Evolutionary conservation across 2,888 invertebrate species (phyloP), one percentile per base, ranked within the genome.

Genomic region (Eupithecia centaureata): DNA sequence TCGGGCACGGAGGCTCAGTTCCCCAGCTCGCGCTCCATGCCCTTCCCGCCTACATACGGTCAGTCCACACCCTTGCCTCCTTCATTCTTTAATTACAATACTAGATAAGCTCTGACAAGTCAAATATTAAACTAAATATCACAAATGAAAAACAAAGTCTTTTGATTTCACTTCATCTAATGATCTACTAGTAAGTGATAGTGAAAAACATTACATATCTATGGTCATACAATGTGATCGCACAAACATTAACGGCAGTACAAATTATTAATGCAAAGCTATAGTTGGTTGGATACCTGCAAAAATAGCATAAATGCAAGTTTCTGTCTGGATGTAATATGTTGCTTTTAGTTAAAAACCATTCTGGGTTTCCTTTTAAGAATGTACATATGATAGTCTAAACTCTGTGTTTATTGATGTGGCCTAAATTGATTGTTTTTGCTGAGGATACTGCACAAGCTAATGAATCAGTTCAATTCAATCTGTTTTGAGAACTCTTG

Each of bases 1-100:
- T 95, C 96, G 15, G 96, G 96, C 69, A 96, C 96, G 12, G 96
- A 96, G 79, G 95, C 95, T 32, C 94, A 93, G 77, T 95, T 95
- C 63, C 94, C 95, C 33, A 94, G 94, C 62, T 95, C 96, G 56
- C 95, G 94, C 56, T 95, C 95, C 82, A 95, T 96, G 90, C 95
- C 96, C n/a, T 69, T 65, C 63, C 62, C 68, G 35, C 62, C 68
- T 13, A 65, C 68, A 12, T 62, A 68, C 59, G 57, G 68, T 68
- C 27, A 68, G 61, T 68, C 35, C 27, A 57, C 28, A 47, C 13
- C 13, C 4, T 1, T 7, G 13, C 52, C 2, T 28, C 28, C 13
- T 15, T 27, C 27, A 15, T 27, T 52, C 13, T 22, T 15, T 15
- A n/a, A 7, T n/a, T 35, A 15, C 15, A 35, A 15, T 35, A 35